Conservation (phyloP, 2,797 vertebrate species). For the Lagocephalus sceleratus region DNA sequence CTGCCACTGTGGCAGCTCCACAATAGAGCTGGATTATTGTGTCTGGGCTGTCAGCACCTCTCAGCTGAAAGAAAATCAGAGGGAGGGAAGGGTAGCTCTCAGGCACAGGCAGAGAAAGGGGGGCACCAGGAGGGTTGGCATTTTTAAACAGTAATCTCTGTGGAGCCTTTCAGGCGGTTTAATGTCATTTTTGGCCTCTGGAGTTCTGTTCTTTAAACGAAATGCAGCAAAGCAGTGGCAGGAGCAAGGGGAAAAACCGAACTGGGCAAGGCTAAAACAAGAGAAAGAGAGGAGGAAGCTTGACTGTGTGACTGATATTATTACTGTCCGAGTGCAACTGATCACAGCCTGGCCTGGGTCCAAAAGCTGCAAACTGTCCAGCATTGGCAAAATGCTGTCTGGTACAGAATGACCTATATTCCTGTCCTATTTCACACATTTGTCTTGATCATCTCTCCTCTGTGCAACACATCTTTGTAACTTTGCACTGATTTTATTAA, state of each 20-base stretch:
- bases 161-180: slow-evolving; percentile 60
- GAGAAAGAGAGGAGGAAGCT: slow-evolving; percentile 6
- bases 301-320: slow-evolving; percentile 52
- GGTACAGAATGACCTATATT: slow-evolving; percentile 69
- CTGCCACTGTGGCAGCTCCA: slow-evolving; percentile 48
- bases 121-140: slow-evolving; percentile 42
- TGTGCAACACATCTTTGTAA: neutral
- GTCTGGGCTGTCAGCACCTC: slow-evolving; percentile 69
- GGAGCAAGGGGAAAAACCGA: slow-evolving; percentile 23
- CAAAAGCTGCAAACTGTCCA: slow-evolving; percentile 57
- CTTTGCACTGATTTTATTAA: neutral
- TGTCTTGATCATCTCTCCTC: slow-evolving; percentile 18
- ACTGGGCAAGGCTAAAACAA: slow-evolving; percentile 22
- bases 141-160: slow-evolving; percentile 65
- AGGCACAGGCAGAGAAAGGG: slow-evolving; percentile 15
- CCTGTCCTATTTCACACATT: slow-evolving; percentile 54
- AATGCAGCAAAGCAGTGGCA: slow-evolving; percentile 27
- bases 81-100: slow-evolving; percentile 34
- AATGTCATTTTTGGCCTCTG: slow-evolving; percentile 67
- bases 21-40: slow-evolving; percentile 66
- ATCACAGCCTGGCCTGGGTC: slow-evolving; percentile 58
- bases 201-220: slow-evolving; percentile 58
- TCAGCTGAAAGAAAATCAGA: slow-evolving; percentile 59
- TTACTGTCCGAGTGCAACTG: slow-evolving; percentile 50
- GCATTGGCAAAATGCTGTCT: slow-evolving; percentile 48